phyloP scores from a whole-genome alignment of 2,113 vertebrate species.

The Odocoileus hemionus region DNA sequence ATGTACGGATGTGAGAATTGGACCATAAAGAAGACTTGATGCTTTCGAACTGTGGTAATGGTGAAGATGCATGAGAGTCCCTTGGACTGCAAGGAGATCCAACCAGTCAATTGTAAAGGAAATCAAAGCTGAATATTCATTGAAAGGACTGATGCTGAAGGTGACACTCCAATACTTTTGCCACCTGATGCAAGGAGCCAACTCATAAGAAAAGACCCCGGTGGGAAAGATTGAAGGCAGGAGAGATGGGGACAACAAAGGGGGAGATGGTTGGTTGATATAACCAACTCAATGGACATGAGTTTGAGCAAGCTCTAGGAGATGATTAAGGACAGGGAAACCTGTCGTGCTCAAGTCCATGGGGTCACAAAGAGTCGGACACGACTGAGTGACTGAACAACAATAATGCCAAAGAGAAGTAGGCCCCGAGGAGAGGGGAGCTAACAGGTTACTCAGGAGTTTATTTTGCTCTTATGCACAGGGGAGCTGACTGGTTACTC shows the following conservation, averaged over 20 bases:
- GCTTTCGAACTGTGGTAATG: background rate
- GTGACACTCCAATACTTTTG: background rate
- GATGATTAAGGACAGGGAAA: background rate
- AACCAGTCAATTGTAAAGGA: background rate
- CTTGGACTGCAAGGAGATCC: background rate
- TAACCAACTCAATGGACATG: background rate
- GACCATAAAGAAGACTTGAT: background rate
- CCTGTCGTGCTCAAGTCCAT: background rate
- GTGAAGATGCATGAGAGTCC: background rate
- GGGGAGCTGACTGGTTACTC: background rate
- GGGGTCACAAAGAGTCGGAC: background rate
- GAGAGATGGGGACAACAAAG: fast-evolving
- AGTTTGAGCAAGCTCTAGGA: background rate
- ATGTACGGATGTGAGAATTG: background rate
- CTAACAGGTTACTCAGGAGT: background rate
- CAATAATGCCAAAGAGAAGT: background rate
- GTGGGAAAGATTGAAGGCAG: background rate
- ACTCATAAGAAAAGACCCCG: background rate
- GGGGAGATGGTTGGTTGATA: background rate
- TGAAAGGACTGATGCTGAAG: background rate
- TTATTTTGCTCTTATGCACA: background rate
- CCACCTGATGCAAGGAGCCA: background rate
- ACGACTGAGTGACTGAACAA: background rate
- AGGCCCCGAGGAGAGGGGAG: background rate
- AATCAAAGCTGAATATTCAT: background rate